Evolutionary conservation across 2,888 invertebrate species (phyloP), one percentile per base, ranked within the genome.

Genomic region (Microctonus brassicae): DNA sequence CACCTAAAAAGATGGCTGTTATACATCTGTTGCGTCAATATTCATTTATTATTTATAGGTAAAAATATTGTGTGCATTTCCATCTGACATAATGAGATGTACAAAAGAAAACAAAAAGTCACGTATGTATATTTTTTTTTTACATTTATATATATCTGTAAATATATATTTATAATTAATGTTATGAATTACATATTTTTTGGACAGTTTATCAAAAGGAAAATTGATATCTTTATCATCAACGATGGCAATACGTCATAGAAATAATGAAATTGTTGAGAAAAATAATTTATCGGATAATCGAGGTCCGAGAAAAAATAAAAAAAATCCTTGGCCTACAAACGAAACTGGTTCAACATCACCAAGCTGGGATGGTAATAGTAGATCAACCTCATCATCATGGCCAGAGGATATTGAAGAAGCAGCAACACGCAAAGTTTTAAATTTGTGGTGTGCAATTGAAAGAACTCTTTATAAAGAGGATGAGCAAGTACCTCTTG

Each of bases 361-460:
- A 47, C 5, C 17, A 22, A 82, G 80, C 52, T 81, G 80, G 78
- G 79, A 79, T 68, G 68, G 69, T 10, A 74, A 77, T 64, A 77
- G 78, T 57, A 76, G 79, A 13, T 76, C 77, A n/a, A 76, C 75
- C 0, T 73, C 79, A 29, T 78, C 80, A 34, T 82, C 83, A 5
- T 86, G 84, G 82, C 80, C 85, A 0, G 81, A 83, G 36, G 85
- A 86, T 24, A 78, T 83, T 72, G 86, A 85, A 70, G 80, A 80
- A 42, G 75, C 76, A 33, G 79, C 81, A 1, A 83, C 85, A 1
- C 75, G 74, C 2, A 84, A 82, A 75, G 76, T 84, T 52, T 61
- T 83, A 4, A 75, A 84, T 34, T 80, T 84, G 10, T 87, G 86
- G 87, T 73, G 79, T 13, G 75, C 80, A 20, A 76, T 85, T 42